Base-by-base conservation (phyloP, 2,888 invertebrate species). In the Parascotia fuliginaria region DNA sequence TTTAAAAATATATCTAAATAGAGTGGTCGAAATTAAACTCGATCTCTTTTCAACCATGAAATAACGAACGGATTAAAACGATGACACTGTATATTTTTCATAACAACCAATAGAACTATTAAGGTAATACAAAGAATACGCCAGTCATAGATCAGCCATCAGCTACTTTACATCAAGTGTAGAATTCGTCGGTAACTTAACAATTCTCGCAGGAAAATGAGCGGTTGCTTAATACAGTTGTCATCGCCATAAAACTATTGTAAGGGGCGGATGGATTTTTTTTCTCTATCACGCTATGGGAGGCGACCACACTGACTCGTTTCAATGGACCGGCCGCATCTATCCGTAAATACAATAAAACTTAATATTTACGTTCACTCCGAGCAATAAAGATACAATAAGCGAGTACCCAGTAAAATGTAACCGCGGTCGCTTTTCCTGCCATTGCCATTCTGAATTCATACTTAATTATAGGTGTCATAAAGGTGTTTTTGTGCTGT, bases 271-370 rank as follows among this genome's bases (percentile, higher is more conserved):
- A 80, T 75, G 77, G 71, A 53, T 79, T 82, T 83, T 85, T 84
- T 86, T 86, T 79, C 51, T 65, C 69, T 65, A 74, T 72, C 76
- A 64, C 88, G 68, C 83, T 74, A 72, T 83, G 87, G 88, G 86
- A 83, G 89, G 89, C 85, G 89, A 89, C 89, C 90, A 89, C 89
- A 89, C 87, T 74, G 77, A 71, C 75, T 73, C 75, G 63, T 65
- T 65, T 80, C 79, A 79, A 79, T 79, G 75, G 70, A 76, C 81
- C 82, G 49, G 31, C 41, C 40, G 80, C 77, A 75, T 79, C 86
- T 83, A 84, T 87, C 78, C 79, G 85, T 87, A 89, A 90, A 91
- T 83, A 90, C 81, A 89, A 91, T 90, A 89, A 90, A 91, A 87
- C 78, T 79, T 83, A 79, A 85, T 90, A 91, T 90, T 90, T 87